A percentile compares a stretch with the other conserved stretches of the same genome.
Conservation (phyloP, 53 echinoderm and acorn worm species). For the Echinarachnius parma region DNA sequence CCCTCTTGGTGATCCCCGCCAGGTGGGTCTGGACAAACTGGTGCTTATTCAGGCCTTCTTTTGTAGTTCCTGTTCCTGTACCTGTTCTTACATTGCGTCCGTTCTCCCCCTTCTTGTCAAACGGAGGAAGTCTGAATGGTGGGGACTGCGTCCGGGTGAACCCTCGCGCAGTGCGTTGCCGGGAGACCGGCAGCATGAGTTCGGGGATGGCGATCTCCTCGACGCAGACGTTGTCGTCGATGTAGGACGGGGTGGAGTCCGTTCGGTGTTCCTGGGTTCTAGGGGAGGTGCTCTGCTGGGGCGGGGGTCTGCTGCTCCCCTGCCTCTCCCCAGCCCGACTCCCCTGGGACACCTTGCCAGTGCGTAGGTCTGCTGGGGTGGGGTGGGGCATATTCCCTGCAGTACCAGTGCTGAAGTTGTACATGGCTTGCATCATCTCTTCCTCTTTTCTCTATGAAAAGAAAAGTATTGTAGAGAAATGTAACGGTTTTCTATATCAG, state of each 20-base stretch:
- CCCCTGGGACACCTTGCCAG: neutral
- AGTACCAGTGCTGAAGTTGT: conserved; percentile 89
- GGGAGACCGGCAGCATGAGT: conserved; percentile 68
- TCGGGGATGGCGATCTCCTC: conserved; percentile 84
- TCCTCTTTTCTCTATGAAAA: conserved; percentile 41
- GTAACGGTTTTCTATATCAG: too few relatives aligned
- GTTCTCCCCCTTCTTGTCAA: conserved; percentile 26
- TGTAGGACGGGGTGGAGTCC: conserved; percentile 68
- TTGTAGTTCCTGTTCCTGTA: neutral
- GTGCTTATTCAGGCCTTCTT: conserved; percentile 49
- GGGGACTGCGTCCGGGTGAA: conserved; percentile 32
- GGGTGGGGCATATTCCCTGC: conserved; percentile 68
- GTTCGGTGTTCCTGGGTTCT: conserved; percentile 20
- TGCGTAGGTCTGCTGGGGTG: conserved; percentile 17
- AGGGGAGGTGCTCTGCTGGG: neutral
- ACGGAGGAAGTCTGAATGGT: conserved; percentile 28
- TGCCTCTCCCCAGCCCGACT: neutral
- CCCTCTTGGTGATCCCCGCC: conserved; percentile 85
- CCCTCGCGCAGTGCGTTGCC: conserved; percentile 41
- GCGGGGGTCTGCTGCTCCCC: neutral
- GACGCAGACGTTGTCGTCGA: conserved; percentile 66
- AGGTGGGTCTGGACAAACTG: conserved; percentile 83
- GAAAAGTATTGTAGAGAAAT: too few relatives aligned
- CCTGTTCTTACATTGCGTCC: neutral
- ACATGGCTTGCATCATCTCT: conserved; percentile 67